Evolutionary conservation across 2,797 vertebrate genomes (phyloP).

Genomic region (Otolemur crassicaudatus): DNA sequence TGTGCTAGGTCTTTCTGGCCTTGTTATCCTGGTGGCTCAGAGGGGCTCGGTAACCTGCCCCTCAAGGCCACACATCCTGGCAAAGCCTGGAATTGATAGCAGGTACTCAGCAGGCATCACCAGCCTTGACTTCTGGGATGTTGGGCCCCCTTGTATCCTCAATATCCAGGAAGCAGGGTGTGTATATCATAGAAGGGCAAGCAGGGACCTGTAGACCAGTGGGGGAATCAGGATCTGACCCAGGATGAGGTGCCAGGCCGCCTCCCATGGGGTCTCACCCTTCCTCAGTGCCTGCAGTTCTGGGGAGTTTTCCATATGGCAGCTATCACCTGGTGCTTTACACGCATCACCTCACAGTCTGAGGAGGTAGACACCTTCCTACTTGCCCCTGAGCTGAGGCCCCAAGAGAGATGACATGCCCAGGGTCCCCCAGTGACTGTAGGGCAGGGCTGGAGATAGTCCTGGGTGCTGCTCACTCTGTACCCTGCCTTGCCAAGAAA

Average conservation of each 20-base stretch:
- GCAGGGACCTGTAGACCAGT: background rate
- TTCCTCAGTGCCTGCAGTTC: background rate
- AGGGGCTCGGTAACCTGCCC: background rate
- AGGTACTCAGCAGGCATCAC: background rate
- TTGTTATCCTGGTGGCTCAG: background rate
- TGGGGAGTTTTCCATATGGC: background rate
- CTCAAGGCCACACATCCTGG: background rate
- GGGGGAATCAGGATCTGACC: background rate
- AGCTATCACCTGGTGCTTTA: background rate
- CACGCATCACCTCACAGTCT: rapidly evolving
- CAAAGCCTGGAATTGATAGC: background rate
- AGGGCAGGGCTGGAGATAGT: background rate
- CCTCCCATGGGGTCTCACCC: background rate
- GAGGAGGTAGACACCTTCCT: background rate
- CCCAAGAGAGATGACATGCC: background rate
- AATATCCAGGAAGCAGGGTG: rapidly evolving
- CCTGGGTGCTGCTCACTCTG: rapidly evolving
- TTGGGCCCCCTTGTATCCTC: background rate
- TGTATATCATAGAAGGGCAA: background rate
- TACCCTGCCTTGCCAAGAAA: background rate
- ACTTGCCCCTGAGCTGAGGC: background rate
- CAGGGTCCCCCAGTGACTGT: background rate
- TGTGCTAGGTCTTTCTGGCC: background rate
- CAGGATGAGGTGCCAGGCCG: background rate
- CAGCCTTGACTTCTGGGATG: background rate